Evolutionary conservation across 1,140 invertebrate species (phyloP).

Genomic region (Drosophila simulans): DNA sequence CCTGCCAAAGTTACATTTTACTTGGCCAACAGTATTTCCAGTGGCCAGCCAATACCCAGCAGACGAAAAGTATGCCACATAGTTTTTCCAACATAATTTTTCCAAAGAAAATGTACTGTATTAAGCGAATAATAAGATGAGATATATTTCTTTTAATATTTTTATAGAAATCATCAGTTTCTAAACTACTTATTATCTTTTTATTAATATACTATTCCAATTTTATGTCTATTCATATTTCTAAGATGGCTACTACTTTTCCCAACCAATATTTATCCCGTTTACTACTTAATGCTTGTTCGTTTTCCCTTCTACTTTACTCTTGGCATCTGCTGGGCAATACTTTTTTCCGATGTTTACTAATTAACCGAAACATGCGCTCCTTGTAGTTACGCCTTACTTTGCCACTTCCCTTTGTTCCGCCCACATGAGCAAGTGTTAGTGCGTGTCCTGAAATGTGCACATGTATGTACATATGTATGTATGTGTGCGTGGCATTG

Average conservation of each 20-base stretch:
- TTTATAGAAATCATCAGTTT: no score
- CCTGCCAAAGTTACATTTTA: conserved; percentile 42
- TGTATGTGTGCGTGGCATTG: conserved; percentile 61
- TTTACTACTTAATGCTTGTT: conserved; percentile 55
- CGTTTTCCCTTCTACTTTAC: conserved; percentile 25
- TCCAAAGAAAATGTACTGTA: no score
- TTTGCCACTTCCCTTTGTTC: conserved; percentile 61
- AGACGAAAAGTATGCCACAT: neutral
- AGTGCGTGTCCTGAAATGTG: conserved; percentile 17
- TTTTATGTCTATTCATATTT: no score
- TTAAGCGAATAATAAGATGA: no score
- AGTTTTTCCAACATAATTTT: neutral
- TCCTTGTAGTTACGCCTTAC: conserved; percentile 72
- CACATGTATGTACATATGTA: conserved; percentile 15
- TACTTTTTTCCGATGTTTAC: conserved; percentile 57
- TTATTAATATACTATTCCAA: no score
- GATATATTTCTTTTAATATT: no score
- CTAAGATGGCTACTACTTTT: no score
- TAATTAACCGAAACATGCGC: conserved; percentile 82
- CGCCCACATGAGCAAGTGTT: conserved; percentile 22
- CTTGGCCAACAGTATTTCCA: conserved; percentile 26
- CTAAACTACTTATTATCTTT: no score
- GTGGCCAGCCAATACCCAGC: conserved; percentile 28
- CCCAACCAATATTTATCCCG: conserved; percentile 1
- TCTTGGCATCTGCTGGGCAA: conserved; percentile 23